These are phyloP conservation scores for Hepsetus odoe DNA, from an alignment of 2,113 vertebrate species.

Conservation along the genomic window DNA sequence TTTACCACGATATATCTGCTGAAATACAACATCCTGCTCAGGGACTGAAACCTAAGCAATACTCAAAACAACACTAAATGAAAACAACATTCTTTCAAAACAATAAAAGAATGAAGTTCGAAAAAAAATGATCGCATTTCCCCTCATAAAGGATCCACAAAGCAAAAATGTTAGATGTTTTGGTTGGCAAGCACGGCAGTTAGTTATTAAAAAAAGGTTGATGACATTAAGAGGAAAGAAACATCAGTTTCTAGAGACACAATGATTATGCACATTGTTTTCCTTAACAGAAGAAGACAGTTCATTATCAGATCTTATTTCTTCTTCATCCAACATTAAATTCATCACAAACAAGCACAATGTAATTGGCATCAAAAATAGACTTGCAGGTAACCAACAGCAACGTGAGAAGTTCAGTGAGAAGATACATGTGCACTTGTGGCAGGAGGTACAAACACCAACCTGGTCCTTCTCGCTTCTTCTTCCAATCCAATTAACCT, in stretches of 20 bases:
- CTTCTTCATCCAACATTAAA: constrained; percentile 51
- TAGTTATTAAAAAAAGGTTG: too few relatives aligned
- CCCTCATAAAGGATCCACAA: too few relatives aligned
- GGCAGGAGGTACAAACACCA: constrained; percentile 36
- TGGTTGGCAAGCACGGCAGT: too few relatives aligned
- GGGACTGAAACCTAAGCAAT: neutral
- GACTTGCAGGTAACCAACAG: constrained; percentile 74
- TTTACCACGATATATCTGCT: constrained; percentile 32
- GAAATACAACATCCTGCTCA: constrained; percentile 12
- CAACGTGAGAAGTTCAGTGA: constrained; percentile 64
- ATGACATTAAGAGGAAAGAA: neutral
- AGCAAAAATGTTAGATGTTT: too few relatives aligned
- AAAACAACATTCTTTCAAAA: neutral
- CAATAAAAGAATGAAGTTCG: too few relatives aligned
- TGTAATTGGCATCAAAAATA: constrained; percentile 69
- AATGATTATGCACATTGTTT: neutral
- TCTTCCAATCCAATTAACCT: constrained; percentile 55
- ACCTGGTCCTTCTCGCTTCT: constrained; percentile 38
- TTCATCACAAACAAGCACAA: constrained; percentile 64
- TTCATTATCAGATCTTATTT: constrained; percentile 17
- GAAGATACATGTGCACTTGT: constrained; percentile 23
- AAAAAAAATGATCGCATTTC: too few relatives aligned
- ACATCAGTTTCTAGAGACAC: neutral
- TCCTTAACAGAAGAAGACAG: neutral
- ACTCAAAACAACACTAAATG: neutral